phyloP scores from a whole-genome alignment of 53 echinoderm and acorn worm species.

The Paelopatides confundens region DNA sequence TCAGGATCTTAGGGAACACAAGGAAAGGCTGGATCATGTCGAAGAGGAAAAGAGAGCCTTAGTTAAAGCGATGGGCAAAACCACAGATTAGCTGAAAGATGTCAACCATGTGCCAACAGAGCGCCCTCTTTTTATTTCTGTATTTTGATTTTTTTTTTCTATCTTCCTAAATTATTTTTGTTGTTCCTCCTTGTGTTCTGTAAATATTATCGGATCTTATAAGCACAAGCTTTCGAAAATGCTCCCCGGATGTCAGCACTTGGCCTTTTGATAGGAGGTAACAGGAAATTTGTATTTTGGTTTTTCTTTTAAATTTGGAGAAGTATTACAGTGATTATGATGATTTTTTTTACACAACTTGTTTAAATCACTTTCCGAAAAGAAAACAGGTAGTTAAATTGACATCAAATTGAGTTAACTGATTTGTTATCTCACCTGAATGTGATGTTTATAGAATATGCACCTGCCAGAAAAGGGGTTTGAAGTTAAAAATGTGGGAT shows the following conservation, averaged over 20 bases:
- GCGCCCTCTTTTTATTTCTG: slow-evolving; percentile 15
- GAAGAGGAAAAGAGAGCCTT: slow-evolving; percentile 47
- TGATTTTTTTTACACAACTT: too few species aligned
- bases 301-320: too few species aligned
- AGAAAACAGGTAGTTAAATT: too few species aligned
- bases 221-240: not conserved
- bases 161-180: slow-evolving; percentile 26
- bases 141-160: not conserved
- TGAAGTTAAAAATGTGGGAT: not conserved
- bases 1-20: slow-evolving; percentile 34
- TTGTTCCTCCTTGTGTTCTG: not conserved
- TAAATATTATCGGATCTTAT: not conserved
- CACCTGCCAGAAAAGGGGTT: too few species aligned
- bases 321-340: too few species aligned
- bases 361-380: too few species aligned
- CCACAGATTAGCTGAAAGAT: slow-evolving; percentile 1
- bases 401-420: too few species aligned
- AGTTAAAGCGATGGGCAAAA: slow-evolving; percentile 32
- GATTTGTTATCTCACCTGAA: too few species aligned
- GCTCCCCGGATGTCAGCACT: too few species aligned
- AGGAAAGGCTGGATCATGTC: slow-evolving; percentile 41
- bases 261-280: too few species aligned
- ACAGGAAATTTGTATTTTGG: too few species aligned
- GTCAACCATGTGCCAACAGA: slow-evolving; percentile 48
- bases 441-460: too few species aligned